Conservation (phyloP, 2,113 vertebrate genomes). For the Rhinolophus sinicus region DNA sequence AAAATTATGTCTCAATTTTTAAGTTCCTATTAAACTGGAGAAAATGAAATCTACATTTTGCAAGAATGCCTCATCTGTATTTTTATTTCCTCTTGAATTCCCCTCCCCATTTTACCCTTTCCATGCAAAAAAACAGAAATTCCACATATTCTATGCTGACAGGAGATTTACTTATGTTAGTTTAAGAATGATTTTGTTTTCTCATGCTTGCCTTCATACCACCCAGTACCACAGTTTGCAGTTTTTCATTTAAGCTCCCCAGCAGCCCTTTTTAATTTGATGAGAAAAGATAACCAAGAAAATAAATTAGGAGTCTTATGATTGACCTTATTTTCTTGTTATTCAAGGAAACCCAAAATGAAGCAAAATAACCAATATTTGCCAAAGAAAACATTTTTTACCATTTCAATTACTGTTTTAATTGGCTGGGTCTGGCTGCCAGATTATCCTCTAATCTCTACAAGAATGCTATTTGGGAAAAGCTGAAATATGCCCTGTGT, state of each 20-base stretch:
- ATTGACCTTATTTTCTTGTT: conserved; percentile 79
- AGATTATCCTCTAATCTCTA: conserved; percentile 88
- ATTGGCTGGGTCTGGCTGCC: conserved; percentile 83
- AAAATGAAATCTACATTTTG: conserved; percentile 74
- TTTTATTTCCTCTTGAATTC: conserved; percentile 70
- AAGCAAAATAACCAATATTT: conserved; percentile 78
- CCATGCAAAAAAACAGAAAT: conserved; percentile 31
- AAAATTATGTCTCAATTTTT: conserved; percentile 67
- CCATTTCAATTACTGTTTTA: conserved; percentile 89
- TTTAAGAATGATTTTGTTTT: conserved; percentile 75
- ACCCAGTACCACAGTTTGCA: background rate
- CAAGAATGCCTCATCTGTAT: conserved; percentile 32
- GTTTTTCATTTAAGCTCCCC: conserved; percentile 64
- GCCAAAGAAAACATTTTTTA: conserved; percentile 86
- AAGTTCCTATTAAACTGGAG: conserved; percentile 67
- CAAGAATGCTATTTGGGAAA: conserved; percentile 88
- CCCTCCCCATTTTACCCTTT: conserved; percentile 33
- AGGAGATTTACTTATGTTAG: conserved; percentile 74
- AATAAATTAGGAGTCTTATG: conserved; percentile 74
- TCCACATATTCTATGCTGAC: conserved; percentile 57
- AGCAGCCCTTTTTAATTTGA: conserved; percentile 69
- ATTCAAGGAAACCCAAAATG: conserved; percentile 78
- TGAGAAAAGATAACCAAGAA: conserved; percentile 74
- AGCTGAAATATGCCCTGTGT: conserved; percentile 83
- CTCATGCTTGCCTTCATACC: conserved; percentile 67